A percentile compares a stretch with the other conserved stretches of the same genome.
These are phyloP conservation scores for Lagopus leucura DNA, from an alignment of 2,113 vertebrate species.

Conservation along the genomic window DNA sequence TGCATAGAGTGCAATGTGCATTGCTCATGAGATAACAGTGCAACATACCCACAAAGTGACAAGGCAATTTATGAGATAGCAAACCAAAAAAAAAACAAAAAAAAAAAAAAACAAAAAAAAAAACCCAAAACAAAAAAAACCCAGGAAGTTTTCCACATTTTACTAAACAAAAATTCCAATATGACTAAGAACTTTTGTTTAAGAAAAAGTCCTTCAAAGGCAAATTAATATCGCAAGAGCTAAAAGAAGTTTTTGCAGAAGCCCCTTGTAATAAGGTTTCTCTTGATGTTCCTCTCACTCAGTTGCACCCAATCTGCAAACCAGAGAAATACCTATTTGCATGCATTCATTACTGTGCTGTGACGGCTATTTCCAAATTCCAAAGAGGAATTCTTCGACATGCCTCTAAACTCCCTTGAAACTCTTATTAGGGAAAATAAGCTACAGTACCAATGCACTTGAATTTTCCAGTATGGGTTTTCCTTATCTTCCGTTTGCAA, in stretches of 20 bases:
- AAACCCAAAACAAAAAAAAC: not conserved
- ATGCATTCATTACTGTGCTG: not conserved
- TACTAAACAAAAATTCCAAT: not conserved
- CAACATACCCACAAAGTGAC: not conserved
- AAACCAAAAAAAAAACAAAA: not conserved
- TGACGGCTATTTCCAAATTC: not conserved
- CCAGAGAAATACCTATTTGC: not conserved
- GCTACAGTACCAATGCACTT: not conserved
- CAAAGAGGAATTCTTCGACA: not conserved
- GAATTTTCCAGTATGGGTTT: not conserved
- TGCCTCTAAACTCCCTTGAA: not conserved
- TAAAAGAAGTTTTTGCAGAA: not conserved
- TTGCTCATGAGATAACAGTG: slow-evolving; percentile 16
- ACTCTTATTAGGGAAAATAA: not conserved
- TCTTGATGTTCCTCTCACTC: not conserved
- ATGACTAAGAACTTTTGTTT: not conserved
- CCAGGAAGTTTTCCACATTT: not conserved
- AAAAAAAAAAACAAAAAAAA: too few species aligned
- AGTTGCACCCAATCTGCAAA: not conserved
- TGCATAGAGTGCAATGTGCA: not conserved
- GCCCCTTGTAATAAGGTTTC: not conserved
- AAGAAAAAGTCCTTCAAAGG: not conserved
- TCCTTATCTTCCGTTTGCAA: not conserved
- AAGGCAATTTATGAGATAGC: not conserved
- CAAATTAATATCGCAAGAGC: not conserved